Conservation (phyloP, 2,888 invertebrate species). For the Pollenia amentaria region DNA sequence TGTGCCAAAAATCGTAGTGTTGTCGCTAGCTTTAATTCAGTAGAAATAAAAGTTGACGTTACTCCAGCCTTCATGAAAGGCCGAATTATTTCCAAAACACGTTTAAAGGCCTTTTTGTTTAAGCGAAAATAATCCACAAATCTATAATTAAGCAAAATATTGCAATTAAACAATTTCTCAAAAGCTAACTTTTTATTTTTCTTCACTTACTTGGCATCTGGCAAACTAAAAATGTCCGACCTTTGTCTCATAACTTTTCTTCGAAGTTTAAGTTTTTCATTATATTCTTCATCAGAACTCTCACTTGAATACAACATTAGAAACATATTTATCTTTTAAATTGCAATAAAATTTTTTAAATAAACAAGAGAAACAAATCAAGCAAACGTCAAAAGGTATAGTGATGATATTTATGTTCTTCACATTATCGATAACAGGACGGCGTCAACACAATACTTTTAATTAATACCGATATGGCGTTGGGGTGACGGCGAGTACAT, state of each 20-base stretch:
- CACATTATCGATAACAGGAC: neutral
- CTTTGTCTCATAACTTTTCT: constrained; percentile 12
- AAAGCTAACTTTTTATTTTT: constrained; percentile 13
- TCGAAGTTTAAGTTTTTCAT: neutral
- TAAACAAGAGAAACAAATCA: neutral
- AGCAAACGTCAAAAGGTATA: neutral
- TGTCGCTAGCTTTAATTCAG: too few species aligned
- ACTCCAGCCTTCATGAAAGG: constrained; percentile 3
- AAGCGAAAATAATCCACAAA: too few species aligned
- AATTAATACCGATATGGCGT: neutral
- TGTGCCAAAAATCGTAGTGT: too few species aligned
- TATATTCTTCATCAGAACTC: too few species aligned
- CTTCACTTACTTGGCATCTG: neutral
- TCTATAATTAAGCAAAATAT: too few species aligned
- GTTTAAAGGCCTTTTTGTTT: constrained; percentile 6
- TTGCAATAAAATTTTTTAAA: too few species aligned
- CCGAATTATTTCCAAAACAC: neutral
- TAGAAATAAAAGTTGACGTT: neutral
- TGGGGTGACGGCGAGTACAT: neutral
- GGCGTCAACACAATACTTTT: constrained; percentile 6
- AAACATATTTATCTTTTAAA: too few species aligned
- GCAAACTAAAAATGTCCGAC: constrained; percentile 12
- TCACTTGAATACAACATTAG: too few species aligned
- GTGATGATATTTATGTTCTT: neutral
- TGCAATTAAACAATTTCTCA: neutral